These are phyloP conservation scores for Kradibia gibbosae DNA, from an alignment of 1,140 invertebrate genomes.

Conservation along the genomic window DNA sequence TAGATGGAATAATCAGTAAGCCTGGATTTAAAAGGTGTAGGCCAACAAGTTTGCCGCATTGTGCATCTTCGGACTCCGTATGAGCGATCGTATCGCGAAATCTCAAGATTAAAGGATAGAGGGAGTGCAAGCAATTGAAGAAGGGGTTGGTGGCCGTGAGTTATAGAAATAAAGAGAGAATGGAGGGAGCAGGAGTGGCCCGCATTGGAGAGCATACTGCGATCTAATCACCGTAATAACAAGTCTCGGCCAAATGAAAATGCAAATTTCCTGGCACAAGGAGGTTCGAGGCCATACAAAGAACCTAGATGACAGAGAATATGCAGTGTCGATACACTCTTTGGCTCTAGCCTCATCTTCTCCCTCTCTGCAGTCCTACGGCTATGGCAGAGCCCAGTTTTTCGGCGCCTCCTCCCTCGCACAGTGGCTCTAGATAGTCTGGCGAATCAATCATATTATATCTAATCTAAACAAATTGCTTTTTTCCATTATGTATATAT, in stretches of 20 bases:
- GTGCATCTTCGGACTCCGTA: background rate
- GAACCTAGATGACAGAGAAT: background rate
- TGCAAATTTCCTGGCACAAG: conserved; percentile 41
- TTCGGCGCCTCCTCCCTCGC: background rate
- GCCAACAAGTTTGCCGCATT: background rate
- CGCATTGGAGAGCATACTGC: conserved; percentile 25
- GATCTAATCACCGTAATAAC: conserved; percentile 50
- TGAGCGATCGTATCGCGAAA: conserved; percentile 7
- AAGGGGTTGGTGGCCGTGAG: background rate
- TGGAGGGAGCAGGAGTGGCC: conserved; percentile 14
- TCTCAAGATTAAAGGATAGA: background rate
- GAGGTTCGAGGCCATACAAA: background rate
- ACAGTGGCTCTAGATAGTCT: conserved; percentile 1
- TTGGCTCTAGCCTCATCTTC: background rate
- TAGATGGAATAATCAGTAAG: background rate
- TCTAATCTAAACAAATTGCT: conserved; percentile 51
- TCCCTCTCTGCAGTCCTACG: background rate
- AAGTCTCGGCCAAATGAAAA: conserved; percentile 45
- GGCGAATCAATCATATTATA: conserved; percentile 34
- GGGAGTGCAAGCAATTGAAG: background rate
- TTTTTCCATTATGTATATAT: conserved; percentile 46
- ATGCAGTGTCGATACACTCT: conserved; percentile 21
- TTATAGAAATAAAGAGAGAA: background rate
- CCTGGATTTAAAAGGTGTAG: background rate
- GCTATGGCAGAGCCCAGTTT: background rate